phyloP scores from a whole-genome alignment of 1,140 invertebrate genomes.

The Brachionus manjavacas region DNA sequence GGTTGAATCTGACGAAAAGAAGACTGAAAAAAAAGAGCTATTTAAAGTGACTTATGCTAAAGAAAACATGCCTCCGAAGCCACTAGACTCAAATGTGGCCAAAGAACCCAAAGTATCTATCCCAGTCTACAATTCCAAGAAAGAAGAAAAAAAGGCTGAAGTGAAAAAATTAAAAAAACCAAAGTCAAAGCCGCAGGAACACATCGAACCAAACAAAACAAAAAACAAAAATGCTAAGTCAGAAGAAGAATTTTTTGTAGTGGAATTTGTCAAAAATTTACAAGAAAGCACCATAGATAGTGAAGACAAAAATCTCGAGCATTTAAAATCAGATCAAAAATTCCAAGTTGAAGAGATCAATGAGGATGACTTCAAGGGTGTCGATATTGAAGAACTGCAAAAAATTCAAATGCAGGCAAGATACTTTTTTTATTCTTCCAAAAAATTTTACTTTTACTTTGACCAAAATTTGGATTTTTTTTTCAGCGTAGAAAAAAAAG shows the following conservation, averaged over 20 bases:
- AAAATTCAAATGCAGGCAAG: slow-evolving; percentile 32
- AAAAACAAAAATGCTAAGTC: background rate
- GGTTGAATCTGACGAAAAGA: background rate
- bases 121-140: background rate
- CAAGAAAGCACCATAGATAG: background rate
- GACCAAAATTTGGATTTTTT: background rate
- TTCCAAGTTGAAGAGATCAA: background rate
- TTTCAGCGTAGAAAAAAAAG: slow-evolving; percentile 7
- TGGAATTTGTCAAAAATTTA: slow-evolving; percentile 27
- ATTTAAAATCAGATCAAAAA: background rate
- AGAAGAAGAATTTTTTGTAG: slow-evolving; percentile 14
- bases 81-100: background rate
- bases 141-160: background rate
- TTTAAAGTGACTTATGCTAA: slow-evolving; percentile 18
- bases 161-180: background rate
- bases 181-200: background rate
- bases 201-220: background rate
- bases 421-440: background rate
- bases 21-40: background rate
- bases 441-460: background rate
- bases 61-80: background rate
- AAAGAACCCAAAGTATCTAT: background rate
- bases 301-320: background rate
- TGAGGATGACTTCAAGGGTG: background rate
- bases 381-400: background rate